Base-by-base conservation (phyloP, 2,113 vertebrate genomes). In the Strix uralensis region DNA sequence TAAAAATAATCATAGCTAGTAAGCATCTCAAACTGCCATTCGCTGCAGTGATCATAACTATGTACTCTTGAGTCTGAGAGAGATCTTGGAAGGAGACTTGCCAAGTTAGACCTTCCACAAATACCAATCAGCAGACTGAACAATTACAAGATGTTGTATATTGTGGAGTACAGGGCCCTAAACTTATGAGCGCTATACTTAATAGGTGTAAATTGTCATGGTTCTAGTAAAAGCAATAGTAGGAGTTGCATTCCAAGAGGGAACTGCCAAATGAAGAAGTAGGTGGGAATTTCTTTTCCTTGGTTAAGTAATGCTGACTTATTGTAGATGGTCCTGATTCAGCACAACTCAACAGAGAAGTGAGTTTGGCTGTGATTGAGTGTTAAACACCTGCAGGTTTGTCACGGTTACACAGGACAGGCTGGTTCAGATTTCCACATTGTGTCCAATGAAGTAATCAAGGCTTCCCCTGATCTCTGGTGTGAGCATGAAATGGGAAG, bases 21-120 rank as follows among this genome's bases (percentile, higher is more conserved):
- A 70, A 78, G 7, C 66, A 27, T 38, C 40, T 83, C 63, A 26
- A 13, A 42, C 17, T 72, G 62, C 40, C 57, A 0, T 32, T 81
- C 9, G 3, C 19, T 4, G 2, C 46, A 44, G 0, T 46, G 32
- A 13, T 70, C 25, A 4, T n/a, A 55, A 26, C n/a, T 44, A 2
- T 15, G 16, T 38, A 22, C 27, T 34, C 26, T 15, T 29, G 9
- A 55, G n/a, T n/a, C 22, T 47, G 61, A 81, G 78, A 79, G 29
- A 34, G 10, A 14, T 63, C 12, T 2, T 2, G 4, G 15, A 49
- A 79, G 42, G 65, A 74, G 6, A 47, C 22, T 9, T 59, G 47
- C 10, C 46, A 47, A 47, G 12, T 67, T 71, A 70, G 59, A 58
- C 27, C 49, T 75, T 90, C 27, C 7, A 23, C 21, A 79, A 78